Base-by-base conservation (phyloP, 2,113 vertebrate species). In the Ceyx margarethae region DNA sequence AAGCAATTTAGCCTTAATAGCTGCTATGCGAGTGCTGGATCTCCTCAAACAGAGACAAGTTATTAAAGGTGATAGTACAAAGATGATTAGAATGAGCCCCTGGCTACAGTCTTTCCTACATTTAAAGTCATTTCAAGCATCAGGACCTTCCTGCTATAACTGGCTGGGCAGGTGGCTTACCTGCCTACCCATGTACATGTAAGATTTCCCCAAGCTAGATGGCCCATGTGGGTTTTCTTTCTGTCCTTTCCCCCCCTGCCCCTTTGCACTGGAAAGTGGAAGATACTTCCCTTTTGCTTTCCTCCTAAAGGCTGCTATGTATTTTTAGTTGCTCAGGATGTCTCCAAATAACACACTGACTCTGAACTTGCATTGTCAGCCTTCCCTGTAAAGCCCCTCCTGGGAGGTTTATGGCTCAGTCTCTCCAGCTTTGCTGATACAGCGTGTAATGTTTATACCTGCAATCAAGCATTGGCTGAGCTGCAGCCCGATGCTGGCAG, bases 281-380 rank as follows among this genome's bases (percentile, higher is more conserved):
- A 72, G 29, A 60, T 79, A 31, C 56, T 95, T 95, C 42, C 85
- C 50, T 79, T 69, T 42, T 86, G 46, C 78, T 74, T 68, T 65
- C 68, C 93, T 77, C 85, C 46, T 74, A 57, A 89, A 45, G 71
- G 33, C 81, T 57, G 15, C 78, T 56, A 46, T 91, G 64, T 96
- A 90, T 97, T 96, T 96, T 95, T 94, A 97, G 93, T 85, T 90
- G 82, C 79, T 87, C 64, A 69, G 92, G 93, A 95, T 95, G 89
- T 91, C 92, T 96, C 74, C 54, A 31, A 80, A 90, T 85, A 89
- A 93, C 19, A 29, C 69, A 66, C 42, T 37, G 91, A 80, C 71
- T 94, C 89, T 90, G 94, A 96, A 95, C 91, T 93, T 93, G 95
- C 95, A 72, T 72, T 75, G 92, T 97, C 95, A 97, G 96, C 95